Base-by-base conservation (phyloP, 2,888 invertebrate genomes). In the Pseudoips prasinana region DNA sequence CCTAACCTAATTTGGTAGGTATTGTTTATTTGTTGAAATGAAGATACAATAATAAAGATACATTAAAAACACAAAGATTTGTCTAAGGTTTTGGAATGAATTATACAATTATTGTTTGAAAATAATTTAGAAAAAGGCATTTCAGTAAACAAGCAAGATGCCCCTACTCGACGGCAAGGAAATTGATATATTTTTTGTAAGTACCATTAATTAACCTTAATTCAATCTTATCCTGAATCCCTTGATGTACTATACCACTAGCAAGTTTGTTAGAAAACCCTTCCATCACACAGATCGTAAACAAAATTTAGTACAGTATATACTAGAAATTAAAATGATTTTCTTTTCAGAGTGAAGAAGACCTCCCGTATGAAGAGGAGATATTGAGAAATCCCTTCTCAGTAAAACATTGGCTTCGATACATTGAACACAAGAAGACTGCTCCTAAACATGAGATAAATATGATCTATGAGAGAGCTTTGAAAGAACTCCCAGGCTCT, bases 361-460 rank as follows among this genome's bases (percentile, higher is more conserved):
- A 99, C 84, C 89, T 99, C 22, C 97, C 98, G 0, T 99, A 98
- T 74, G 99, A 99, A 81, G 99, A 99, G 80, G 99, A 99, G 85
- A 98, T 99, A 59, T 89, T 99, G 22, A 90, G 99, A 46, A 99
- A 99, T 86, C 98, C 98, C 0, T 98, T 94, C 81, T 98, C 98
- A 1, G 96, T 99, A 0, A 98, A 98, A 78, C 98, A 98, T 73
- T 99, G 99, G 99, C 90, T 98, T 33, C 92, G 99, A 8, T 99
- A 99, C 70, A 96, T 99, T 35, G 98, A 99, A 39, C 98, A 98
- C 75, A 97, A 98, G 70, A 96, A 96, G 70, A 92, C 92, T 56
- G 92, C 95, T 0, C 92, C 96, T 0, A 95, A 94, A 71, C 89
- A 92, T 74, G 94, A 94, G 42, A 92, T 98, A 1, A 98, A 98